Conservation (phyloP, 2,888 invertebrate species). For the Seladonia tumulorum region DNA sequence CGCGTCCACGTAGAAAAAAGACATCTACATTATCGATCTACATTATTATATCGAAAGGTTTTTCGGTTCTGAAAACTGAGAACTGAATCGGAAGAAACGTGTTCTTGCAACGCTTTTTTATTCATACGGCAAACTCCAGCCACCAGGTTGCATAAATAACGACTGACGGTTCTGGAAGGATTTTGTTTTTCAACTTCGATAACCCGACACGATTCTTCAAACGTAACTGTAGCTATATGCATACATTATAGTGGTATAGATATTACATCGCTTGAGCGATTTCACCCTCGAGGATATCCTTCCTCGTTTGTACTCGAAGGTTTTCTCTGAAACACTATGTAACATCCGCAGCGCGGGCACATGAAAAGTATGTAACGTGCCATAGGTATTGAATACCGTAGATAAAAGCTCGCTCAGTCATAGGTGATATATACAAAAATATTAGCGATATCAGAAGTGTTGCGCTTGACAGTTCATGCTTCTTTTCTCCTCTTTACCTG, state of each 20-base stretch:
- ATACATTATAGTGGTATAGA: slow-evolving; percentile 58
- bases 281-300: slow-evolving; percentile 53
- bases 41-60: too few species aligned
- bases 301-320: slow-evolving; percentile 53
- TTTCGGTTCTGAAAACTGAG: neutral
- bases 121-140: neutral
- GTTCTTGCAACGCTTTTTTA: neutral
- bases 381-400: slow-evolving; percentile 31
- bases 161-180: slow-evolving; percentile 6
- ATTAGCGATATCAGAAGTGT: slow-evolving; percentile 43
- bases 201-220: slow-evolving; percentile 47
- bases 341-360: slow-evolving; percentile 24
- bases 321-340: slow-evolving; percentile 46
- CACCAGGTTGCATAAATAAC: slow-evolving; percentile 17
- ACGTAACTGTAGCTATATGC: slow-evolving; percentile 50
- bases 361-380: slow-evolving; percentile 28
- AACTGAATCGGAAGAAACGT: neutral
- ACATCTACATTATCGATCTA: too few species aligned
- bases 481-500: slow-evolving; percentile 5
- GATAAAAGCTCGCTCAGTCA: slow-evolving; percentile 41
- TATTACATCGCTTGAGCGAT: slow-evolving; percentile 60
- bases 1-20: too few species aligned
- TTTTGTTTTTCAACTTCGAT: slow-evolving; percentile 40
- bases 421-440: slow-evolving; percentile 33
- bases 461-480: slow-evolving; percentile 23